A percentile compares a stretch with the other conserved stretches of the same genome.
Conservation (phyloP, 1,140 invertebrate species). For the Camponotus vicinus region DNA sequence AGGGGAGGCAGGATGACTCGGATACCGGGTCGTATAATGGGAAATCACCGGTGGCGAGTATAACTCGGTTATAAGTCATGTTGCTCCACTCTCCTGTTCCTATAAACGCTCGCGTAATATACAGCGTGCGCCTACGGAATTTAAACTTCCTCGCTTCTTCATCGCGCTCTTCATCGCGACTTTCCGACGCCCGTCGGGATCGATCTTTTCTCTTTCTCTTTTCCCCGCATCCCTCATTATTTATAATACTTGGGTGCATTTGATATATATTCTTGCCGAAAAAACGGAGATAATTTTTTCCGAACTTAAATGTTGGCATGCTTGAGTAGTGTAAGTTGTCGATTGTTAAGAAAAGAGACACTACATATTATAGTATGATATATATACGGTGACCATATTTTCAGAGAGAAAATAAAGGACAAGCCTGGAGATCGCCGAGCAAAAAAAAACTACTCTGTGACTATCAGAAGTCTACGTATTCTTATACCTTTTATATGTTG, state of each 20-base stretch:
- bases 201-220: neutral
- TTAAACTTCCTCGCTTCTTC: slow-evolving; percentile 63
- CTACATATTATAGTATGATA: too few relatives aligned
- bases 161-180: slow-evolving; percentile 4
- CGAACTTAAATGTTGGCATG: neutral
- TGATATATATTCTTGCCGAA: neutral
- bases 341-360: neutral
- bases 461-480: too few relatives aligned
- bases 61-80: slow-evolving; percentile 58
- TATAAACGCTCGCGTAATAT: slow-evolving; percentile 52
- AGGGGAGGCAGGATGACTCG: slow-evolving; percentile 59
- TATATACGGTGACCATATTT: too few relatives aligned
- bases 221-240: neutral
- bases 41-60: slow-evolving; percentile 65
- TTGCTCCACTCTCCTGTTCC: slow-evolving; percentile 67
- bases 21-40: slow-evolving; percentile 66
- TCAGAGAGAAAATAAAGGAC: too few relatives aligned
- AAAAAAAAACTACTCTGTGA: too few relatives aligned
- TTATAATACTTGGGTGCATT: neutral
- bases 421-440: too few relatives aligned
- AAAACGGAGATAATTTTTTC: neutral
- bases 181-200: slow-evolving; percentile 13
- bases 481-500: too few relatives aligned
- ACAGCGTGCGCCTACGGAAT: slow-evolving; percentile 47
- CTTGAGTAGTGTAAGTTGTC: neutral